phyloP scores from a whole-genome alignment of 2,113 vertebrate species.

The Acrocephalus kingi region DNA sequence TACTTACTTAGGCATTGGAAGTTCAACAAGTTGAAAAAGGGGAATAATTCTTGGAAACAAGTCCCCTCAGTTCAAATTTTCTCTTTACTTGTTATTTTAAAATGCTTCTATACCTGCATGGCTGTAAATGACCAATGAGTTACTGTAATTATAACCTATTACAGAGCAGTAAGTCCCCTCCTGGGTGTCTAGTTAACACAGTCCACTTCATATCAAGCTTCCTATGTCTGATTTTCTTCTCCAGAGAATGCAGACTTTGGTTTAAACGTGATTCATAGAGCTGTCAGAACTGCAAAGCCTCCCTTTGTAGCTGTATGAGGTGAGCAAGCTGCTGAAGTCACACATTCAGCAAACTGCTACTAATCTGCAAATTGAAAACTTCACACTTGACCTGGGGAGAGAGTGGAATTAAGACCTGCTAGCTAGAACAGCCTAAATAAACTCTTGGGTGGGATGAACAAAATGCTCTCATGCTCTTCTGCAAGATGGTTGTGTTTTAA shows the following conservation, averaged over 20 bases:
- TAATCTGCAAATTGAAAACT: conserved; percentile 41
- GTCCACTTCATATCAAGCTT: background rate
- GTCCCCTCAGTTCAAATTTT: background rate
- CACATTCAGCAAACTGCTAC: conserved; percentile 23
- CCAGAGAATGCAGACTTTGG: background rate
- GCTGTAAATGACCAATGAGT: background rate
- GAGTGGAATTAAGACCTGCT: background rate
- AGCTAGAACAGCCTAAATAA: background rate
- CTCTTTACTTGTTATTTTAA: background rate
- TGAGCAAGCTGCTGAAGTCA: background rate
- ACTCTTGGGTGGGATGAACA: background rate
- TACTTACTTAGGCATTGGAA: background rate
- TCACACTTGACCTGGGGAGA: background rate
- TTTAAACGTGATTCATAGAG: background rate
- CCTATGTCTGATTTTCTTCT: background rate
- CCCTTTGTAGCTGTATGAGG: background rate
- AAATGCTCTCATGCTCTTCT: background rate
- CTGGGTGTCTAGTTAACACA: background rate
- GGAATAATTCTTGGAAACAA: background rate
- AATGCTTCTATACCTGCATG: background rate
- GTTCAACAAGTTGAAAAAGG: background rate
- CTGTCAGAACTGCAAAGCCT: background rate
- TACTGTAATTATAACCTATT: background rate
- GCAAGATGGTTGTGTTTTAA: background rate
- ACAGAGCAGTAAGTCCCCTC: background rate